These are phyloP conservation scores for Cryptomyrus ogoouensis DNA, from an alignment of 2,113 vertebrate genomes.

Conservation along the genomic window DNA sequence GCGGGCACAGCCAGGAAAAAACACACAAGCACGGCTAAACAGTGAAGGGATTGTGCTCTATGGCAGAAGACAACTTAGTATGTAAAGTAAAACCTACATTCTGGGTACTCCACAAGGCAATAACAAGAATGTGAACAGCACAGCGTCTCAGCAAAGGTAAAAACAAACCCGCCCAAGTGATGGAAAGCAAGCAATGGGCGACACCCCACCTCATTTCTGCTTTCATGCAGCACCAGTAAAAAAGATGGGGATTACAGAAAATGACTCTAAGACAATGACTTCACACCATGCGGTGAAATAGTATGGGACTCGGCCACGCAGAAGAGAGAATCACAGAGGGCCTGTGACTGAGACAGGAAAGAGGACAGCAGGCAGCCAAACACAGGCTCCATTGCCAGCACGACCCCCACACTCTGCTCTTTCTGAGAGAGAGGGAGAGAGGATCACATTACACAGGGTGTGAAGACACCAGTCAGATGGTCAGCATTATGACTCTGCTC, in stretches of 20 bases:
- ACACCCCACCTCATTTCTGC: background rate
- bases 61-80: background rate
- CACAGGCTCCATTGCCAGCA: background rate
- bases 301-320: background rate
- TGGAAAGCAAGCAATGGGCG: background rate
- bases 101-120: background rate
- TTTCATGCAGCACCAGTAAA: background rate
- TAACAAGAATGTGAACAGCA: background rate
- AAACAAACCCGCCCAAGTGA: background rate
- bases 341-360: background rate
- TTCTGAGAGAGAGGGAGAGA: background rate
- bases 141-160: background rate
- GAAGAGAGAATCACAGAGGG: background rate
- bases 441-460: constrained; percentile 2
- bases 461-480: constrained; percentile 11
- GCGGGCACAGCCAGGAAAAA: background rate
- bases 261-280: background rate
- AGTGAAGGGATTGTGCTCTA: background rate
- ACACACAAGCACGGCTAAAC: background rate
- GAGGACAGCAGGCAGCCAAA: background rate
- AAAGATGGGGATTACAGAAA: background rate
- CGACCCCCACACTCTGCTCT: background rate
- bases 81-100: background rate
- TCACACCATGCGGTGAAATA: background rate
- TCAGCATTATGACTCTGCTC: background rate